Base-by-base conservation (phyloP, 2,888 invertebrate genomes). In the Cephalotes varians region DNA sequence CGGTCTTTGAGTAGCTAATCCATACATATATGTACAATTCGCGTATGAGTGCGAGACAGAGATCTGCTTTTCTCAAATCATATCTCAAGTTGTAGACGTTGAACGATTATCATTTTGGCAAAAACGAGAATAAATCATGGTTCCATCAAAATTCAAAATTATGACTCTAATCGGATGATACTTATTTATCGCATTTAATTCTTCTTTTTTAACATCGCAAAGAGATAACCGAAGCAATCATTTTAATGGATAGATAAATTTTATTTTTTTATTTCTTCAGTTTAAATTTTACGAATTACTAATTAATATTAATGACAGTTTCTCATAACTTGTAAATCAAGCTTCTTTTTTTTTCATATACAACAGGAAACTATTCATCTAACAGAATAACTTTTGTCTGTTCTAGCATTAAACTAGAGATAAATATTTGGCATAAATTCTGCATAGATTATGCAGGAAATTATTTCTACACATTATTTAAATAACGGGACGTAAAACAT, bases 21-120 rank as follows among this genome's bases (percentile, higher is more conserved):
- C 31, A 3, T 31, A 25, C 44, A 7, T 40, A 44, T 21, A 21
- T 18, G 60, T 34, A 37, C 47, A 15, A 62, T 51, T 31, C 40
- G 47, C 15, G n/a, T 21, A 2, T 25, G 25, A 56, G 37, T 25
- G 18, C n/a, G 47, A 47, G 10, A 47, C 21, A 1, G 12, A 49
- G 18, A 67, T 64, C 51, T 73, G 73, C 25, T 74, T 82, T 83
- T 71, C 44, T 56, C 21, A 34, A 34, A 51, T 82, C 34, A 76
- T 72, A 64, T 31, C 60, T 81, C 84, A 56, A 49, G 2, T 12
- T 31, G 15, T 40, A 31, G 31, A 2, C 31, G 21, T 62, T 7
- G 47, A 76, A 65, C 9, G n/a, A 31, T 18, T 15, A 0, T 44
- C 18, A 54, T 44, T 44, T 31, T 21, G 15, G 15, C 21, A 40